phyloP scores from a whole-genome alignment of 2,888 invertebrate genomes.

The Phlogophora meticulosa region DNA sequence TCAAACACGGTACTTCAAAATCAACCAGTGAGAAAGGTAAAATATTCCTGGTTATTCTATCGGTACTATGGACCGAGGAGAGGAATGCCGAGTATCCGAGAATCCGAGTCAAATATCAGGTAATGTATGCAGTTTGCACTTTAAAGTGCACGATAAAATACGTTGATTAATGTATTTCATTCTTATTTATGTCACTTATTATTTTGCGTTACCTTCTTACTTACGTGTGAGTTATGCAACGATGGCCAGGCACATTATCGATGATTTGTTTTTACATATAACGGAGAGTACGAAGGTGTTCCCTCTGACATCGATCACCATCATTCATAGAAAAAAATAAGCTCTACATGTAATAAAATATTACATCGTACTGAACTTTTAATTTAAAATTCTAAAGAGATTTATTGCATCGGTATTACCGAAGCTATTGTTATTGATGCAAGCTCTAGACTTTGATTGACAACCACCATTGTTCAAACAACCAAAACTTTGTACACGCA shows the following conservation, averaged over 20 bases:
- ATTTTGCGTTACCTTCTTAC: background rate
- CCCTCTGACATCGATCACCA: constrained; percentile 21
- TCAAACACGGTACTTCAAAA: too few relatives aligned
- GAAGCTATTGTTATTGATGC: background rate
- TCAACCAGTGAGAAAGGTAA: too few relatives aligned
- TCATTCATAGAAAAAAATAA: background rate
- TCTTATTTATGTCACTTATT: background rate
- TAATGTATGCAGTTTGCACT: too few relatives aligned
- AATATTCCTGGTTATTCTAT: too few relatives aligned
- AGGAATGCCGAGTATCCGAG: too few relatives aligned
- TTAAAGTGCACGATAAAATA: too few relatives aligned
- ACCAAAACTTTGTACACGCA: background rate
- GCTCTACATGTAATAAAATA: background rate
- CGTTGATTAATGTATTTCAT: too few relatives aligned
- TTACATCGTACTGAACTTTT: background rate
- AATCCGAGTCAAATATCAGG: too few relatives aligned
- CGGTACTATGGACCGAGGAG: too few relatives aligned
- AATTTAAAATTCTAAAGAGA: background rate
- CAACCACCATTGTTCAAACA: background rate
- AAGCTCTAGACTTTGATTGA: background rate
- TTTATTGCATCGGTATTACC: background rate
- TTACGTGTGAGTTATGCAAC: background rate
- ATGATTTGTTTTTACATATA: constrained; percentile 1
- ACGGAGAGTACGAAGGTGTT: background rate
- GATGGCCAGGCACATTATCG: constrained; percentile 10